Evolutionary conservation across 2,888 invertebrate species (phyloP).

Genomic region (Smittia aterrima): DNA sequence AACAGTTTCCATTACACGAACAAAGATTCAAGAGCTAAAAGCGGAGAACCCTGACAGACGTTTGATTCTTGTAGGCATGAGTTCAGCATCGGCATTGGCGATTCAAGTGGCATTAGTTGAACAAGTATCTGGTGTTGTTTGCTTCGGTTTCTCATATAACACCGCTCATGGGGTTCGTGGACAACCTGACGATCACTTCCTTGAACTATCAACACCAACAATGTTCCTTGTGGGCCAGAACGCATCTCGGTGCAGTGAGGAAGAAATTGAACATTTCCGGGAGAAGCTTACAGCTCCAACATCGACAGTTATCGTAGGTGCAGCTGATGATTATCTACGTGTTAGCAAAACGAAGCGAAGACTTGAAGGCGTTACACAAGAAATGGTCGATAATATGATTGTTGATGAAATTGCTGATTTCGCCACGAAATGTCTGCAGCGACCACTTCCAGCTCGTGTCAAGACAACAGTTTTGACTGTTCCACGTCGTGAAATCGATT

Average conservation of each 20-base stretch:
- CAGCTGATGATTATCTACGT: constrained; percentile 72
- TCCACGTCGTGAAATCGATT: constrained; percentile 52
- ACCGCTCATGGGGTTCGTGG: constrained; percentile 73
- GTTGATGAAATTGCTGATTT: constrained; percentile 68
- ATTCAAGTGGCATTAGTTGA: constrained; percentile 70
- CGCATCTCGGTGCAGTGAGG: constrained; percentile 63
- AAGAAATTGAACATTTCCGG: constrained; percentile 74
- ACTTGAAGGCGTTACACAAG: constrained; percentile 73
- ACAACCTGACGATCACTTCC: constrained; percentile 70
- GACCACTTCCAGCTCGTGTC: constrained; percentile 55
- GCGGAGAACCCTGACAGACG: constrained; percentile 66
- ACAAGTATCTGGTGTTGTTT: constrained; percentile 69
- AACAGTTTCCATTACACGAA: constrained; percentile 64
- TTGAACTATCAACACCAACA: constrained; percentile 70
- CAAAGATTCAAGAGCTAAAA: constrained; percentile 69
- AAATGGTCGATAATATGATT: constrained; percentile 74
- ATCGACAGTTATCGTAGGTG: constrained; percentile 68
- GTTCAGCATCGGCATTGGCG: constrained; percentile 72
- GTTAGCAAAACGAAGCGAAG: constrained; percentile 68
- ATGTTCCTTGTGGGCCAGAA: constrained; percentile 78
- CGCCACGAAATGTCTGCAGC: constrained; percentile 60
- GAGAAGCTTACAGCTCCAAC: constrained; percentile 75
- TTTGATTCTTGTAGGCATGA: constrained; percentile 74
- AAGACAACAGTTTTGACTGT: constrained; percentile 49
- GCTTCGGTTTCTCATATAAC: constrained; percentile 73